Evolutionary conservation across 1,140 invertebrate genomes (phyloP).

Genomic region (Metopolophium dirhodum): DNA sequence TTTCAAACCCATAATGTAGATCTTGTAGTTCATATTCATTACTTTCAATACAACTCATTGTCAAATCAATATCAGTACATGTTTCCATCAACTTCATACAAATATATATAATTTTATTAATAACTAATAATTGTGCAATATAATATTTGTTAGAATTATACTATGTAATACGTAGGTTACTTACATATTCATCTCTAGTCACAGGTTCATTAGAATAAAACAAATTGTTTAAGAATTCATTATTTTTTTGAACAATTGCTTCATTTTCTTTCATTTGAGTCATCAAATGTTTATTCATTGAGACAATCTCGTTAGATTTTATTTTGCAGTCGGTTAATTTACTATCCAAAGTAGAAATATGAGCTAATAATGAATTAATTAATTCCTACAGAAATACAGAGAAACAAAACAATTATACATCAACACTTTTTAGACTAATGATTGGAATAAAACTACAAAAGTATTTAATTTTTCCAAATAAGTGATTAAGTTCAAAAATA

Average conservation of each 20-base stretch:
- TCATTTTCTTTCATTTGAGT: background rate
- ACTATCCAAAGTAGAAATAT: background rate
- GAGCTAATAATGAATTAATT: conserved; percentile 26
- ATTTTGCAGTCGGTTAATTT: background rate
- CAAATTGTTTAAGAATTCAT: conserved; percentile 8
- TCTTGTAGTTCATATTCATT: conserved; percentile 37
- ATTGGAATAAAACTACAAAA: background rate
- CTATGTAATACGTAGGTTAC: background rate
- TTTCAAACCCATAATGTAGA: background rate
- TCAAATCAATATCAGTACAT: conserved; percentile 41
- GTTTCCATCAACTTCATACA: conserved; percentile 12
- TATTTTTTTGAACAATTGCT: conserved; percentile 29
- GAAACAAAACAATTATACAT: background rate
- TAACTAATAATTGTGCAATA: background rate
- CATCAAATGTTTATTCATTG: conserved; percentile 24
- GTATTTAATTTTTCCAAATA: background rate
- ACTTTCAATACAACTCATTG: conserved; percentile 28
- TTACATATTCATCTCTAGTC: conserved; percentile 41
- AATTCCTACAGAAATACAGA: background rate
- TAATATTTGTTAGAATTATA: background rate
- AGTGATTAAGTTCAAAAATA: background rate
- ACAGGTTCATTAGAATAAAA: conserved; percentile 46
- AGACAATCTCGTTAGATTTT: conserved; percentile 14
- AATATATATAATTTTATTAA: background rate
- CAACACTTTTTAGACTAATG: background rate